Conservation (phyloP, 2,888 invertebrate genomes). For the Tachina fera region DNA sequence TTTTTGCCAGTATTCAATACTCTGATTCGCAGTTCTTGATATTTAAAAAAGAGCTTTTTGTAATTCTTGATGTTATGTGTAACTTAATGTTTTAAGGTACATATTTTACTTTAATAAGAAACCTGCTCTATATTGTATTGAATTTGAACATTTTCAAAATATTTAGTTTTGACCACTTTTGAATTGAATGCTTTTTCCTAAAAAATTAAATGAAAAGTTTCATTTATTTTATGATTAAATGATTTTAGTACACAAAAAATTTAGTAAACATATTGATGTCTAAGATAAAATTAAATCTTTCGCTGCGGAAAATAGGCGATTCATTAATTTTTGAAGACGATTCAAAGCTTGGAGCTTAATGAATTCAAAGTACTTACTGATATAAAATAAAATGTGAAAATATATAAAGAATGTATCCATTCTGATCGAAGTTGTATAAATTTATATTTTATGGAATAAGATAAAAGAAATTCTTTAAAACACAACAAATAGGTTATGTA, state of each 20-base stretch:
- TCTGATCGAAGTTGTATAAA: too few species aligned
- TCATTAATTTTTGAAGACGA: too few species aligned
- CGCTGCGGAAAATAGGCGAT: not conserved
- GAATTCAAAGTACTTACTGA: too few species aligned
- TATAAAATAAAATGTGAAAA: too few species aligned
- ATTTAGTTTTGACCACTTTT: constrained; percentile 15
- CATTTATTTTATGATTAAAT: constrained; percentile 4
- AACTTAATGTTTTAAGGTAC: not conserved
- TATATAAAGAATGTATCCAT: too few species aligned
- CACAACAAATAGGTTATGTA: constrained; percentile 25
- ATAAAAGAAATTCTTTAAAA: too few species aligned
- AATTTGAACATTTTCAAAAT: not conserved
- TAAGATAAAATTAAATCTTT: not conserved
- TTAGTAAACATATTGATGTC: not conserved
- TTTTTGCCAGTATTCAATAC: not conserved
- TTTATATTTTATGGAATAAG: too few species aligned
- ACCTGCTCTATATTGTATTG: not conserved
- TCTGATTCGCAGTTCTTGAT: constrained; percentile 16
- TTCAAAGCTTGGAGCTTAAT: too few species aligned
- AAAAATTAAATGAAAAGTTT: constrained; percentile 39
- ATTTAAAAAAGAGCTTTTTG: not conserved
- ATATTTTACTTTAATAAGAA: not conserved
- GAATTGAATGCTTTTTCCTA: constrained; percentile 29
- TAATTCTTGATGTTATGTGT: constrained; percentile 4
- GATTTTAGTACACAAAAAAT: not conserved